Conservation (phyloP, 2,113 vertebrate genomes). For the Agapornis roseicollis region DNA sequence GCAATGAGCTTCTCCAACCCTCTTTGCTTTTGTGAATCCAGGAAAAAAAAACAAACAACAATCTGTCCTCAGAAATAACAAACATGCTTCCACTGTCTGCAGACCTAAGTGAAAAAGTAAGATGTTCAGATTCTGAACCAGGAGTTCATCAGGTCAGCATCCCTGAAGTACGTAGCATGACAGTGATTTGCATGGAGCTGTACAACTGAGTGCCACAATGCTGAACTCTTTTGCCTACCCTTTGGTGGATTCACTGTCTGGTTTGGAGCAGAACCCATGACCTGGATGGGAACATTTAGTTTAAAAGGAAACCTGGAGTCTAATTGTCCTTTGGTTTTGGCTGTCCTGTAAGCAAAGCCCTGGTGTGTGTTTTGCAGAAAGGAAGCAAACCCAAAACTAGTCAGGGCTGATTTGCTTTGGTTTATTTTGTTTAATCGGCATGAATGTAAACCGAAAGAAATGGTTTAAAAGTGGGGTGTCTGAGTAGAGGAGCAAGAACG, state of each 20-base stretch:
- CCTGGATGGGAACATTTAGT: constrained; percentile 1
- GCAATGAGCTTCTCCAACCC: constrained; percentile 20
- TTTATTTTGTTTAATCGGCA: not conserved
- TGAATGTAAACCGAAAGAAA: not conserved
- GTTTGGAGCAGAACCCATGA: constrained; percentile 16
- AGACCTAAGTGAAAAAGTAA: not conserved
- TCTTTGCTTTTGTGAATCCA: not conserved
- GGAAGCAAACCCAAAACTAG: not conserved
- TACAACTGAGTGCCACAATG: accelerated
- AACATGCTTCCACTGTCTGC: not conserved
- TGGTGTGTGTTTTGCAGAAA: not conserved
- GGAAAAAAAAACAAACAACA: not conserved
- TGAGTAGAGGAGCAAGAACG: not conserved
- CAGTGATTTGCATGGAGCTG: not conserved
- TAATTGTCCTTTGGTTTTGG: constrained; percentile 46
- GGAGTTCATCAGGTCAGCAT: not conserved
- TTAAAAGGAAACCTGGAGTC: constrained; percentile 13
- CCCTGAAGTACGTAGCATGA: accelerated
- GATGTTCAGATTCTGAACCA: not conserved
- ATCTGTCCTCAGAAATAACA: not conserved
- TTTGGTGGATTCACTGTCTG: not conserved
- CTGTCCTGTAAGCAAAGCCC: not conserved
- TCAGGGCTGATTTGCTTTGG: not conserved
- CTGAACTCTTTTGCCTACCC: not conserved
- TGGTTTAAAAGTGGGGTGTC: not conserved